Evolutionary conservation across 2,113 vertebrate genomes (phyloP).

Genomic region (Oncorhynchus kisutch): DNA sequence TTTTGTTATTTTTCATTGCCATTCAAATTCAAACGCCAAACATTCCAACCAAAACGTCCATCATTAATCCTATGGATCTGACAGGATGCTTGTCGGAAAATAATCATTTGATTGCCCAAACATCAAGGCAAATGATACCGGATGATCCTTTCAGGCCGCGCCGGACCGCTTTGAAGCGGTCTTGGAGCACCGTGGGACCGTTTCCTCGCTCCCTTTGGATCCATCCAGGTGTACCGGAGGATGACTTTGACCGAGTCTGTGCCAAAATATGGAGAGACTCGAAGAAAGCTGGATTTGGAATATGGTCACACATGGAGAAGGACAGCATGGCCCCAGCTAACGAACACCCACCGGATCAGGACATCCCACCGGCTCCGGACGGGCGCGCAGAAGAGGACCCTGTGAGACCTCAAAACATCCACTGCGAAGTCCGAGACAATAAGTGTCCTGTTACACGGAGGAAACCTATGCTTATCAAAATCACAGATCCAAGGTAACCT

Average conservation of each 20-base stretch:
- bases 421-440: too few species aligned
- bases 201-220: constrained; percentile 81
- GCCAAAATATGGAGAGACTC: constrained; percentile 76
- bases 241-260: constrained; percentile 75
- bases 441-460: not conserved
- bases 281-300: constrained; percentile 42
- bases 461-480: not conserved
- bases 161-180: not conserved
- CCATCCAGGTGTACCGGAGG: constrained; percentile 71
- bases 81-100: not conserved
- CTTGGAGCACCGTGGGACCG: constrained; percentile 61
- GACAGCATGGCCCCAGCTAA: not conserved
- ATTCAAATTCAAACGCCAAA: constrained; percentile 3
- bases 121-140: not conserved
- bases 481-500: too few species aligned
- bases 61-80: not conserved
- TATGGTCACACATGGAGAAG: constrained; percentile 17
- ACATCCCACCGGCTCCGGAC: not conserved
- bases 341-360: not conserved
- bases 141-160: not conserved
- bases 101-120: not conserved
- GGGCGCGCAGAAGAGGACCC: not conserved
- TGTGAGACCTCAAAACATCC: not conserved
- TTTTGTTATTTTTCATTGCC: not conserved
- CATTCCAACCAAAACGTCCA: constrained; percentile 2